Conservation (phyloP, 2,797 vertebrate species). For the Anabas testudineus region DNA sequence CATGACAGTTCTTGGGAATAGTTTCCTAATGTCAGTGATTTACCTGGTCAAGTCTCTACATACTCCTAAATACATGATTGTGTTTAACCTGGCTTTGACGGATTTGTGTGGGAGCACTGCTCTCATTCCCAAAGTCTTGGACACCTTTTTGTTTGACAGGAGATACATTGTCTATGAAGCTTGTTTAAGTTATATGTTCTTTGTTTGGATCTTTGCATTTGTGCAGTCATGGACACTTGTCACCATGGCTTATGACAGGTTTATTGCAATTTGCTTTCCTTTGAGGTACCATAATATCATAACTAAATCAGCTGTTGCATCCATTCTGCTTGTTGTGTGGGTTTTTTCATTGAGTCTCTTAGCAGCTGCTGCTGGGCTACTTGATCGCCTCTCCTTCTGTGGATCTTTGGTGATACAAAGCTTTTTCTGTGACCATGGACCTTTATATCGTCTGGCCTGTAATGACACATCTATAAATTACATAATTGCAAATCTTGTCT, state of each 20-base stretch:
- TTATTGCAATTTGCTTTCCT: conserved; percentile 70
- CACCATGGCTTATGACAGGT: conserved; percentile 66
- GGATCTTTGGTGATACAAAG: conserved; percentile 61
- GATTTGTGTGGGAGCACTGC: conserved; percentile 75
- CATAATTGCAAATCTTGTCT: background rate
- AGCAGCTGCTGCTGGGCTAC: background rate
- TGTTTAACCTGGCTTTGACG: conserved; percentile 67
- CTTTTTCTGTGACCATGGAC: conserved; percentile 74
- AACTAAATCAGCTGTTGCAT: background rate
- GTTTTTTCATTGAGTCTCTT: rapidly evolving
- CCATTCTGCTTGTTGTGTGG: conserved; percentile 21
- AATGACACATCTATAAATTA: conserved; percentile 48
- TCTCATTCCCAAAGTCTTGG: conserved; percentile 66
- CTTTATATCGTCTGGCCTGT: conserved; percentile 64
- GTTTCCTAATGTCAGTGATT: conserved; percentile 67
- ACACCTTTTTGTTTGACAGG: conserved; percentile 57
- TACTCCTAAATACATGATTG: conserved; percentile 69
- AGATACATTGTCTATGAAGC: conserved; percentile 61
- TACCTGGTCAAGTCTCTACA: conserved; percentile 62
- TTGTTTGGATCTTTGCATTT: conserved; percentile 34
- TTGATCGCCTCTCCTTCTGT: conserved; percentile 74
- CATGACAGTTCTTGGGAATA: conserved; percentile 66
- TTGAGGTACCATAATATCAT: conserved; percentile 57
- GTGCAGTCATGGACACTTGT: conserved; percentile 70
- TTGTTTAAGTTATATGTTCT: conserved; percentile 67